Conservation (phyloP, 2,888 invertebrate genomes). For the Plebejus argus region DNA sequence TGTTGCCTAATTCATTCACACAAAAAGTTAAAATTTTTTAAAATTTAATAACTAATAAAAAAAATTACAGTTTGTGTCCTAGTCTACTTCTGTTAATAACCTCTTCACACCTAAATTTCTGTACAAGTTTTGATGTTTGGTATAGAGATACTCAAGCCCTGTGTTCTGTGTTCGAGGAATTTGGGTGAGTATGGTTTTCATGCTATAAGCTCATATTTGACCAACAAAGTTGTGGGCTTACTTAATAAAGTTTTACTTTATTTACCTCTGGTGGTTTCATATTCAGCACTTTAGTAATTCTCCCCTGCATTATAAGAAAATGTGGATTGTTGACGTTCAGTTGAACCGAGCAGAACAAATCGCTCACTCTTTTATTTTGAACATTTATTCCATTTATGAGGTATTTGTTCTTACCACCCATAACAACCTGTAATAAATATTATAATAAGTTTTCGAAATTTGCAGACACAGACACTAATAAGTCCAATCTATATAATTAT, state of each 20-base stretch:
- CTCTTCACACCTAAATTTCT: too few species aligned
- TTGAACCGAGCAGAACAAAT: constrained; percentile 97
- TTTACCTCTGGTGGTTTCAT: constrained; percentile 98
- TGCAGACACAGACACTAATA: neutral
- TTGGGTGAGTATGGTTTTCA: too few species aligned
- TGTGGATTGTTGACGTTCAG: constrained; percentile 99
- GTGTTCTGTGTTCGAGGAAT: too few species aligned
- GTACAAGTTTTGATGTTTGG: too few species aligned
- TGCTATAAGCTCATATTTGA: too few species aligned
- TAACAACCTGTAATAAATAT: constrained; percentile 81
- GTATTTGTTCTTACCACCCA: constrained; percentile 95
- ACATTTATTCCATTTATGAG: constrained; percentile 95
- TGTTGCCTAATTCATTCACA: neutral
- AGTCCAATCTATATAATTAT: neutral
- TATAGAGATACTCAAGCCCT: too few species aligned
- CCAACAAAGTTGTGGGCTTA: neutral
- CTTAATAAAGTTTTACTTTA: neutral
- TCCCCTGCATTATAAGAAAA: constrained; percentile 99
- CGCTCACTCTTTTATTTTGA: constrained; percentile 93
- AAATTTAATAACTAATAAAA: too few species aligned
- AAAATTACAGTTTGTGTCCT: too few species aligned
- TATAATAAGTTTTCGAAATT: neutral
- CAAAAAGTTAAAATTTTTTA: too few species aligned
- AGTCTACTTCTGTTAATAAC: too few species aligned
- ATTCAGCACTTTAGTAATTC: constrained; percentile 98